Conservation (phyloP, 2,888 invertebrate species). For the Limnephilus lunatus region DNA sequence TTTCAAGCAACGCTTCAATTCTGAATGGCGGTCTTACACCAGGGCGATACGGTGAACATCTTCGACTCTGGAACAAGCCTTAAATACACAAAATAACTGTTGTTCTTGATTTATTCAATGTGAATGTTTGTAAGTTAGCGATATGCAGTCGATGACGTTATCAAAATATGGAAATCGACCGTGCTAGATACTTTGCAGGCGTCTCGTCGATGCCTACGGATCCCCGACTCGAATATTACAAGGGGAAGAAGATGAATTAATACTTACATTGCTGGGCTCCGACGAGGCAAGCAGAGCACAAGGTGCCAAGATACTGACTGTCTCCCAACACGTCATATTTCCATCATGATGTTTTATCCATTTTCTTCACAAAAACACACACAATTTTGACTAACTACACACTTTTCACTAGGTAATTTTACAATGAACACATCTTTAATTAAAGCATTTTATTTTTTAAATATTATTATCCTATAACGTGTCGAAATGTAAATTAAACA, state of each 20-base stretch:
- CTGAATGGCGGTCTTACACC: too few relatives aligned
- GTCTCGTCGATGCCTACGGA: too few relatives aligned
- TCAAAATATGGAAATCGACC: too few relatives aligned
- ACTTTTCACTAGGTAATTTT: not conserved
- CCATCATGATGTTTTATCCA: conserved; percentile 66
- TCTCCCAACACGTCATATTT: conserved; percentile 78
- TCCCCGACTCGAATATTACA: too few relatives aligned
- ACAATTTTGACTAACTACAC: not conserved
- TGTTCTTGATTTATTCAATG: too few relatives aligned
- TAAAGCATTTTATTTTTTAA: not conserved
- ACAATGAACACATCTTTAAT: not conserved
- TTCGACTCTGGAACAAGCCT: too few relatives aligned
- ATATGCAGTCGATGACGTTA: too few relatives aligned
- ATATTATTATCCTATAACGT: not conserved
- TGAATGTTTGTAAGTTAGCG: too few relatives aligned
- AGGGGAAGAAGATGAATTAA: not conserved
- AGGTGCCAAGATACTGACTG: conserved; percentile 76
- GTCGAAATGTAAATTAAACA: not conserved
- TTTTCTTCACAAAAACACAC: not conserved
- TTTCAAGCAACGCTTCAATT: too few relatives aligned
- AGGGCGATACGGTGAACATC: too few relatives aligned
- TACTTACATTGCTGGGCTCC: conserved; percentile 70
- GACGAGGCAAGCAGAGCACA: conserved; percentile 76
- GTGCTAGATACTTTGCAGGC: too few relatives aligned
- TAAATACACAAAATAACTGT: too few relatives aligned